Evolutionary conservation across 2,888 invertebrate genomes (phyloP), one percentile per base, ranked within the genome.

Genomic region (Catotricha subobsoleta): DNA sequence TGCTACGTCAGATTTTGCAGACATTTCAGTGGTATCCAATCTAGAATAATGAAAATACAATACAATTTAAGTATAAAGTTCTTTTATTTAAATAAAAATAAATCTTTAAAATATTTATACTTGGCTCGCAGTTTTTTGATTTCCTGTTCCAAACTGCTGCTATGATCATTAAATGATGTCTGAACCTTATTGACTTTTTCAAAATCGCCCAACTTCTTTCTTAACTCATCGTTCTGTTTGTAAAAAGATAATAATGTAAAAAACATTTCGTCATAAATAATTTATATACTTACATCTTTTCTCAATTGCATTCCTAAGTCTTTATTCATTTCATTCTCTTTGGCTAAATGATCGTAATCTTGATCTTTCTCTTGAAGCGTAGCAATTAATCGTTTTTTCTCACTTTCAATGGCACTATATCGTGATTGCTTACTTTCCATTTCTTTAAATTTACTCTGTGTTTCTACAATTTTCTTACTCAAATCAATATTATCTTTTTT

Each of bases 121-220:
- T 72, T 73, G 39, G 68, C 67, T 54, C 76, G 76, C 27, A 82
- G 56, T 40, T 77, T 73, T 45, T 72, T 68, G 16, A 88, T 66
- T 59, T 90, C 87, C 19, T 74, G 71, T 49, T 86, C 86, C 48
- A 83, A 64, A 18, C 75, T 74, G 1, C 73, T 69, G 42, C 78
- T 80, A 50, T 84, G 86, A 2, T 78, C 76, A 41, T 77, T 76
- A 34, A 84, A 69, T 43, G 75, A 80, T 47, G 80, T 69, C 54
- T 88, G 84, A 15, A 83, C 73, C 62, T 87, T 86, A 33, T 78
- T 76, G 3, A 88, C 79, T 57, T 78, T 79, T 54, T 82, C 81
- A 57, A 79, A 87, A 59, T 88, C 88, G 54, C 82, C 86, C 25
- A 88, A 58, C 56, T 86, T 86, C 50, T 76, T 70, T 48, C 72